These are phyloP conservation scores for Agriopis leucophaearia DNA, from an alignment of 2,888 invertebrate species.

Conservation along the genomic window DNA sequence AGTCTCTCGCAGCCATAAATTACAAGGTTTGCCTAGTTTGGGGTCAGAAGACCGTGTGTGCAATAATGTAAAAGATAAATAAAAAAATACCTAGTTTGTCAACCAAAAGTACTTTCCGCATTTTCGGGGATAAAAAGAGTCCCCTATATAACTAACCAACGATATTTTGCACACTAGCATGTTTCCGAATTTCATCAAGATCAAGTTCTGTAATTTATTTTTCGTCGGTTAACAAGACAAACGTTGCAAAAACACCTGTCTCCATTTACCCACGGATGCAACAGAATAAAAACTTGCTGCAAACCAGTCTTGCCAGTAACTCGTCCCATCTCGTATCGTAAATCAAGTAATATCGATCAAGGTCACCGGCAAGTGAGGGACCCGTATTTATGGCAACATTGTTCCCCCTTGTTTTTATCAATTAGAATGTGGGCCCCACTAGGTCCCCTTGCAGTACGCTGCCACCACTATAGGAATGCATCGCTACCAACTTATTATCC, in stretches of 20 bases:
- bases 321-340: slow-evolving; percentile 36
- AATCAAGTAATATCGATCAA: slow-evolving; percentile 45
- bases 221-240: neutral
- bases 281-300: slow-evolving; percentile 18
- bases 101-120: too few relatives aligned
- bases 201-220: neutral
- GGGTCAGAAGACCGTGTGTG: too few relatives aligned
- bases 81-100: too few relatives aligned
- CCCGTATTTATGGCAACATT: slow-evolving; percentile 39
- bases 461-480: slow-evolving; percentile 61
- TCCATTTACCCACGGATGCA: slow-evolving; percentile 14
- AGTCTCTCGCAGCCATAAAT: too few relatives aligned
- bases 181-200: neutral
- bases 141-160: too few relatives aligned
- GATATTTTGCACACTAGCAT: too few relatives aligned
- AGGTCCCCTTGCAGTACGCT: slow-evolving; percentile 55
- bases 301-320: slow-evolving; percentile 30
- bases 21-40: too few relatives aligned
- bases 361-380: slow-evolving; percentile 36
- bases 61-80: too few relatives aligned
- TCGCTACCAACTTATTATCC: slow-evolving; percentile 29
- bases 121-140: too few relatives aligned
- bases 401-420: slow-evolving; percentile 70
- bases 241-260: slow-evolving; percentile 21
- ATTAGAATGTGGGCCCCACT: slow-evolving; percentile 70